A percentile compares a stretch with the other conserved stretches of the same genome.
phyloP scores from a whole-genome alignment of 2,797 vertebrate genomes.

The Aulostomus chinensis region DNA sequence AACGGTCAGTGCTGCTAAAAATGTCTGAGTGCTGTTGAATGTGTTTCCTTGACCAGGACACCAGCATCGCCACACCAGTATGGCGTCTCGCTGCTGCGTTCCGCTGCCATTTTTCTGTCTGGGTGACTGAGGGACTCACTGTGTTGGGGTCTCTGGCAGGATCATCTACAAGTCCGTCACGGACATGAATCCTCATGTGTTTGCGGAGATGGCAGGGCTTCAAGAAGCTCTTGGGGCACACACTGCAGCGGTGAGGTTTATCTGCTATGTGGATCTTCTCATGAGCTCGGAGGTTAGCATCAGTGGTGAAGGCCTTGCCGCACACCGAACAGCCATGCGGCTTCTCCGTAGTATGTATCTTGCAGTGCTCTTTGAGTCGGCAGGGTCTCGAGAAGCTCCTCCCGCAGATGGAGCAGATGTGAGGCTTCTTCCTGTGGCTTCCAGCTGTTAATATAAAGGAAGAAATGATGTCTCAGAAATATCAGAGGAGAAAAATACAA shows the following conservation, averaged over 20 bases:
- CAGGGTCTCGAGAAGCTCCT: conserved; percentile 10
- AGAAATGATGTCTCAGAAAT: too few species aligned
- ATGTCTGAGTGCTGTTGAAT: too few species aligned
- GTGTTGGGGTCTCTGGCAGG: too few species aligned
- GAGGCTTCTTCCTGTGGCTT: background rate
- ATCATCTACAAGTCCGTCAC: conserved; percentile 30
- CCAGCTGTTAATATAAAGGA: background rate
- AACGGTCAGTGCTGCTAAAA: too few species aligned
- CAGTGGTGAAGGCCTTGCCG: conserved; percentile 4
- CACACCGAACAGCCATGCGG: conserved; percentile 22
- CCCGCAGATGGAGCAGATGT: conserved; percentile 32
- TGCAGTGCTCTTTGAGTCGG: conserved; percentile 13
- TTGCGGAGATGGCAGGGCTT: conserved; percentile 48
- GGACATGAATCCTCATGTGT: conserved; percentile 56
- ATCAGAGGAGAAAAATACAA: too few species aligned
- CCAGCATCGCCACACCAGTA: too few species aligned
- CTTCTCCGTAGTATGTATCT: conserved; percentile 5
- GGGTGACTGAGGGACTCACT: too few species aligned
- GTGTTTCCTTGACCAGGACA: too few species aligned
- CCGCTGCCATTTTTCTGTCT: too few species aligned
- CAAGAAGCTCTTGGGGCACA: conserved; percentile 56
- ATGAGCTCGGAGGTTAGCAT: conserved; percentile 20
- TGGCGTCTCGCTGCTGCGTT: too few species aligned
- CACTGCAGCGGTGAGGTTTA: conserved; percentile 43
- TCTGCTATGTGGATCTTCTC: conserved; percentile 19